Base-by-base conservation (phyloP, 2,888 invertebrate species). In the Athetis lepigone region DNA sequence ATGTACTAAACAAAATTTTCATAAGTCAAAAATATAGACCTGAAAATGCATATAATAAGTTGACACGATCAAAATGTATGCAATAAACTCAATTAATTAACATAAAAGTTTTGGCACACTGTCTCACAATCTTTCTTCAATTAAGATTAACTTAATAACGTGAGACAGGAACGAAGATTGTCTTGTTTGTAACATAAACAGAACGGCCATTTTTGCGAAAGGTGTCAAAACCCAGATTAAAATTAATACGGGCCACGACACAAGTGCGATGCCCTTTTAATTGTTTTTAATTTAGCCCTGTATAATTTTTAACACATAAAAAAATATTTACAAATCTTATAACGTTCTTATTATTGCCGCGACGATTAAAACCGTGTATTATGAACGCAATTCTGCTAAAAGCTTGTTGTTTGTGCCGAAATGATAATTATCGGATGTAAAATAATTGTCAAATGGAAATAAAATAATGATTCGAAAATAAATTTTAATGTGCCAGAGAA, bases 221-320 rank as follows among this genome's bases (percentile, higher is more conserved):
- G 19, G 57, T 61, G 43, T 49, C 62, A 45, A 69, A 62, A 36
- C 37, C 36, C 75, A 45, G 13, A 54, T 69, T 19, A 52, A 49
- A 71, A 67, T 52, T n/a, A n/a, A n/a, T n/a, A n/a, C n/a, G 11
- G 47, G 16, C n/a, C 36, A 49, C 19, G 47, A 23, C 52, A 68
- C 49, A 70, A 62, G 70, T 56, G 70, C 62, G 57, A 49, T 42
- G 55, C 11, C 36, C 70, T 70, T 39, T 61, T 19, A 52, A 71
- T 54, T 60, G 75, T 21, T 57, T 75, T 60, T 69, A 75, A 75
- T 71, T 75, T 8, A 33, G 33, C 33, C 13, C 33, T 13, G 13
- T 33, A 33, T 33, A 13, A 33, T 73, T 69, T 50, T 62, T 45
- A 75, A 62, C 70, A 62, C 36, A 51, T 68, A 49, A 52, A 49